phyloP scores from a whole-genome alignment of 2,888 invertebrate genomes.

The Drosophila pseudotalamancana region DNA sequence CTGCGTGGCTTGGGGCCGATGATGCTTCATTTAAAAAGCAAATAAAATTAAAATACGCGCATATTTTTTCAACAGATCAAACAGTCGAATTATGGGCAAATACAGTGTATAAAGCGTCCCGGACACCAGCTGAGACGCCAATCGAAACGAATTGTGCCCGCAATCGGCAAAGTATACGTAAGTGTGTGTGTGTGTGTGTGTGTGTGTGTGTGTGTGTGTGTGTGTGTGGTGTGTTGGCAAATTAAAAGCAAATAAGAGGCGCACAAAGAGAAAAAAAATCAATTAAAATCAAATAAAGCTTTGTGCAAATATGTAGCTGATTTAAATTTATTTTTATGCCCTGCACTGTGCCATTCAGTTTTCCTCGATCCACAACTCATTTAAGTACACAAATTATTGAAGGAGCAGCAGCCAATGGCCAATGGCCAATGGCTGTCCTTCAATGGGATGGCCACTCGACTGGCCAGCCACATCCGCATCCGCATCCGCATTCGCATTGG shows the following conservation, averaged over 20 bases:
- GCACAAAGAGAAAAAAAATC: constrained; percentile 49
- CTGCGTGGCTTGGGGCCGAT: constrained; percentile 57
- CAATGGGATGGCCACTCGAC: constrained; percentile 54
- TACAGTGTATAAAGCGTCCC: constrained; percentile 35
- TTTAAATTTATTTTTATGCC: constrained; percentile 69
- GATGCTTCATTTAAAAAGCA: constrained; percentile 78
- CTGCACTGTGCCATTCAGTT: neutral
- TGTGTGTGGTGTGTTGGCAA: constrained; percentile 50
- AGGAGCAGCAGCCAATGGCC: constrained; percentile 13
- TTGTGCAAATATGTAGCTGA: constrained; percentile 75
- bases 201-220: neutral
- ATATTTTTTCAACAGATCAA: constrained; percentile 70
- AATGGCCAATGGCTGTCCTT: constrained; percentile 44
- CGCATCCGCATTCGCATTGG: constrained; percentile 24
- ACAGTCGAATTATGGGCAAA: constrained; percentile 71
- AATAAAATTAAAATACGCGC: constrained; percentile 77
- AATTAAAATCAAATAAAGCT: constrained; percentile 78
- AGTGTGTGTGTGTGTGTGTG: constrained; percentile 7
- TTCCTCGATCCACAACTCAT: constrained; percentile 28
- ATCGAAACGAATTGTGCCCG: constrained; percentile 35
- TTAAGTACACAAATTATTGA: constrained; percentile 67
- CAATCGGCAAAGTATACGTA: constrained; percentile 17
- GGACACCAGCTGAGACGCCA: constrained; percentile 48
- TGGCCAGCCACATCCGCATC: constrained; percentile 21
- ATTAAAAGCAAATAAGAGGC: constrained; percentile 70